phyloP scores from a whole-genome alignment of 2,113 vertebrate genomes.

The Muntiacus muntjak region DNA sequence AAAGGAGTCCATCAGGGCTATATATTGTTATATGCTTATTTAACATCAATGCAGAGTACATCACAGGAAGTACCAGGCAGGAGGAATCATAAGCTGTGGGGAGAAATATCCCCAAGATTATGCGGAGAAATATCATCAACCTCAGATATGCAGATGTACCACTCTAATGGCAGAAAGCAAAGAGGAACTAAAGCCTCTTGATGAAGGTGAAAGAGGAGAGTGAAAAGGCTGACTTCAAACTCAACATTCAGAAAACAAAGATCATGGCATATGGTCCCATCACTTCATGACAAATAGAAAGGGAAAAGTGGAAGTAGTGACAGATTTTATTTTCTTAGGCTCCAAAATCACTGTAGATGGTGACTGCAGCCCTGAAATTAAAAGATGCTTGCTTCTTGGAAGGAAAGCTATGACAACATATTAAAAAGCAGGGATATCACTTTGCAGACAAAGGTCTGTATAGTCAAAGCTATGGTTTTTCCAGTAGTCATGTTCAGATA shows the following conservation, averaged over 20 bases:
- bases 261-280: neutral
- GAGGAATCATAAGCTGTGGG: neutral
- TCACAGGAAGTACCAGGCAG: neutral
- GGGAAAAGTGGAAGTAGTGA: neutral
- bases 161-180: neutral
- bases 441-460: neutral
- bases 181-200: neutral
- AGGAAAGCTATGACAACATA: neutral
- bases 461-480: neutral
- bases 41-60: neutral
- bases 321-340: neutral
- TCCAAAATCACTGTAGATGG: neutral
- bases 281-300: neutral
- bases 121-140: neutral
- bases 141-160: neutral
- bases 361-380: neutral
- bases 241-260: neutral
- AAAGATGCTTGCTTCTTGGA: neutral
- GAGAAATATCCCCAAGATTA: neutral
- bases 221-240: neutral
- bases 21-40: neutral
- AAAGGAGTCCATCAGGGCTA: neutral
- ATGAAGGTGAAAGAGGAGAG: neutral
- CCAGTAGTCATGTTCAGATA: neutral
- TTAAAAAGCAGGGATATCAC: neutral